Evolutionary conservation across 2,888 invertebrate species (phyloP).

Genomic region (Glaucopsyche alexis): DNA sequence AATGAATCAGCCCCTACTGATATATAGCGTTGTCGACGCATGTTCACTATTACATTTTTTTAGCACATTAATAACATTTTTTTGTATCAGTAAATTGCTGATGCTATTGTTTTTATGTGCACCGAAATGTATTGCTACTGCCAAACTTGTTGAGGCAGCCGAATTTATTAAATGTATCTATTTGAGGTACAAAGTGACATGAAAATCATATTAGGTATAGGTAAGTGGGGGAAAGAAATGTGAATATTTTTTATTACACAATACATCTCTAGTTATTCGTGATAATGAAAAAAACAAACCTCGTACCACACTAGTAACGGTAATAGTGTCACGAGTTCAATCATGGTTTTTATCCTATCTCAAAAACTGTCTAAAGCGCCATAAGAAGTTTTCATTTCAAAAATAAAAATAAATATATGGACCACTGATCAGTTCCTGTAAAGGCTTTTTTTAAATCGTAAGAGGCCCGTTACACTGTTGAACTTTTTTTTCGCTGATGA

Average conservation of each 20-base stretch:
- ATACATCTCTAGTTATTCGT: too few relatives aligned
- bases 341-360: too few relatives aligned
- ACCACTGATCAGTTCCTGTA: too few relatives aligned
- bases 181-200: background rate
- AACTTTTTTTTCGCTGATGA: background rate
- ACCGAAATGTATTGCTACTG: constrained; percentile 20
- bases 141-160: constrained; percentile 10
- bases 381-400: too few relatives aligned
- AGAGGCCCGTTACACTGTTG: background rate
- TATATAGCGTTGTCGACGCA: constrained; percentile 58
- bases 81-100: constrained; percentile 37
- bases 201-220: too few relatives aligned
- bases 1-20: constrained; percentile 69
- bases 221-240: background rate
- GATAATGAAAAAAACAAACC: too few relatives aligned
- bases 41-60: constrained; percentile 60
- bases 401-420: too few relatives aligned
- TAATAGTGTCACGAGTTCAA: too few relatives aligned
- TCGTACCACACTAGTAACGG: too few relatives aligned
- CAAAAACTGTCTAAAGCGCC: too few relatives aligned
- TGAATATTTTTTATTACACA: background rate
- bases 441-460: background rate
- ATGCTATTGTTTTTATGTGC: constrained; percentile 29
- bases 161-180: constrained; percentile 8
- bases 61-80: constrained; percentile 44